Evolutionary conservation across 2,113 vertebrate species (phyloP).

Genomic region (Scolopax mira): DNA sequence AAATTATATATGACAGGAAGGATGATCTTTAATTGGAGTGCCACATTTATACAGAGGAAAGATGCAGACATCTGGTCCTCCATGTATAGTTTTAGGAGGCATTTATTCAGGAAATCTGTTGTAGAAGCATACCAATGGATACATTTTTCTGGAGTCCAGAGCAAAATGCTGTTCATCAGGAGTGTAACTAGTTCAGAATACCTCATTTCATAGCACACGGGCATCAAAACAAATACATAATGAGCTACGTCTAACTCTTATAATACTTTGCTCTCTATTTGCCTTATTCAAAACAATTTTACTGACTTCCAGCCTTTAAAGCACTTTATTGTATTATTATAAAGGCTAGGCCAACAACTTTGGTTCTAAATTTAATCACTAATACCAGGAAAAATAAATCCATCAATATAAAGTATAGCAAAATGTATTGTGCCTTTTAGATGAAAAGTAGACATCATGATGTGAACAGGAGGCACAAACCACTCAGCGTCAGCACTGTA

Average conservation of each 20-base stretch:
- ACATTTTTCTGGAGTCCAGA: background rate
- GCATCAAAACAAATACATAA: background rate
- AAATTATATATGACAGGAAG: background rate
- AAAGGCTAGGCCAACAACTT: background rate
- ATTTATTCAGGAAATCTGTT: conserved; percentile 16
- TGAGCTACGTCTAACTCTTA: background rate
- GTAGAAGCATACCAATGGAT: background rate
- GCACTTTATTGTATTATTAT: background rate
- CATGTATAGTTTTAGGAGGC: background rate
- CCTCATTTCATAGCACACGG: background rate
- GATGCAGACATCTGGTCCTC: background rate
- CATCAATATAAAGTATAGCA: background rate
- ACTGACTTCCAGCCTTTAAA: background rate
- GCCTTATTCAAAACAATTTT: background rate
- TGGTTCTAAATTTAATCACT: background rate
- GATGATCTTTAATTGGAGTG: background rate
- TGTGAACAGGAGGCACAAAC: background rate
- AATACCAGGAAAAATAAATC: background rate
- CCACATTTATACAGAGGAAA: background rate
- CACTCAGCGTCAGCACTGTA: background rate
- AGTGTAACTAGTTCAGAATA: background rate
- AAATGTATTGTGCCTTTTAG: background rate
- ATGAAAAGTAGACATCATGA: background rate
- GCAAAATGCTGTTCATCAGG: background rate
- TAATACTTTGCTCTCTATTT: background rate